phyloP scores from a whole-genome alignment of 2,797 vertebrate species.

The Phaenicophaeus curvirostris region DNA sequence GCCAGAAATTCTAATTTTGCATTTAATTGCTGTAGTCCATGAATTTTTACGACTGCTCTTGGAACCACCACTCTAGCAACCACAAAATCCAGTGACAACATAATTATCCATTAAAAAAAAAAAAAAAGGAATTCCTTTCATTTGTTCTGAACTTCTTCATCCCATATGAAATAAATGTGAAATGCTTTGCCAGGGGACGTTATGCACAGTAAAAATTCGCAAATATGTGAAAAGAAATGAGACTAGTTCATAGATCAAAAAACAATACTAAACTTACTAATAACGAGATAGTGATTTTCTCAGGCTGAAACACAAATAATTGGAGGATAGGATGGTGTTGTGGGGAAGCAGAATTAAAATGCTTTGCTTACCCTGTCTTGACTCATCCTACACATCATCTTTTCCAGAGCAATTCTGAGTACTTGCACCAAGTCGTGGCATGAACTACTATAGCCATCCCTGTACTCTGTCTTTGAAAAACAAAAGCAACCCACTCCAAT shows the following conservation, averaged over 20 bases:
- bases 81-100: background rate
- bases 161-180: background rate
- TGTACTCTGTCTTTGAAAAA: background rate
- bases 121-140: background rate
- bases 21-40: background rate
- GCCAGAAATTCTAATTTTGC: background rate
- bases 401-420: background rate
- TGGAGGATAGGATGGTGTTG: background rate
- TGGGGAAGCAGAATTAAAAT: background rate
- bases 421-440: background rate
- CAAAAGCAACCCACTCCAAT: background rate
- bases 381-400: background rate
- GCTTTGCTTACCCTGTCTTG: rapidly evolving
- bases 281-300: background rate
- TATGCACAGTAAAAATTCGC: background rate
- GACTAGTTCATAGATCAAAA: background rate
- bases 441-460: background rate
- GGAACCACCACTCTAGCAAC: background rate
- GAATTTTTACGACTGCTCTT: background rate
- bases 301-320: background rate
- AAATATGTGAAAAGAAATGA: background rate
- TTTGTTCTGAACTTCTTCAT: background rate
- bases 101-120: background rate
- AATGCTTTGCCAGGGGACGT: background rate
- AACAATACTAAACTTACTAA: background rate